phyloP scores from a whole-genome alignment of 1,140 invertebrate genomes.

The Sycophaga agraensis region DNA sequence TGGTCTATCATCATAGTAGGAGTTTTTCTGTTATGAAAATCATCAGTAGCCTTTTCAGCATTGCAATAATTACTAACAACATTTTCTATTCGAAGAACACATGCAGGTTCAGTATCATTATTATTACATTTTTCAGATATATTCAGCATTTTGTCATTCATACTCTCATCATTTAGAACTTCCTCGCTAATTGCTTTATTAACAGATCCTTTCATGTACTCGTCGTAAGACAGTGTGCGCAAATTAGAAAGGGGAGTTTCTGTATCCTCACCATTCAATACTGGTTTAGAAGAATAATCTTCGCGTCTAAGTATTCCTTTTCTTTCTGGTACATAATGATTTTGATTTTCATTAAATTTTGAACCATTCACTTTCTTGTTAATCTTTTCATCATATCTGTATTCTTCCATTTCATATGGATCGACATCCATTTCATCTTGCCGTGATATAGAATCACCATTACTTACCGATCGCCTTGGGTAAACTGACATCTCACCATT shows the following conservation, averaged over 20 bases:
- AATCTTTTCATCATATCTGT: constrained; percentile 21
- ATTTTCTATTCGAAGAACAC: constrained; percentile 27
- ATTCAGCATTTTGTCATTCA: background rate
- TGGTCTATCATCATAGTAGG: constrained; percentile 8
- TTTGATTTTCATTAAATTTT: constrained; percentile 18
- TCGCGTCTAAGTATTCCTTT: constrained; percentile 22
- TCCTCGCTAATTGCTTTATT: background rate
- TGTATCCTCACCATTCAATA: constrained; percentile 34
- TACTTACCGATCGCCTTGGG: background rate
- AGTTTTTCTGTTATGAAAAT: constrained; percentile 1
- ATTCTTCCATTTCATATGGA: background rate
- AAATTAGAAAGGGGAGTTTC: constrained; percentile 22
- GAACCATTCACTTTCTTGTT: constrained; percentile 20
- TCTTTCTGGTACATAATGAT: constrained; percentile 10
- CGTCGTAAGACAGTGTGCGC: constrained; percentile 41
- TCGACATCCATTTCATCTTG: constrained; percentile 33
- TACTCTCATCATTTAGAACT: background rate
- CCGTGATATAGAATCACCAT: background rate
- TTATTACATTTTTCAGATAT: constrained; percentile 9
- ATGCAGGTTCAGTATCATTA: background rate
- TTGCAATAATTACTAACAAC: constrained; percentile 28
- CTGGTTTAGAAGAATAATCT: background rate
- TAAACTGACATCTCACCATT: constrained; percentile 33
- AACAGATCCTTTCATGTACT: constrained; percentile 37
- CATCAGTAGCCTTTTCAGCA: constrained; percentile 13